Evolutionary conservation across 2,797 vertebrate species (phyloP), one percentile per base, ranked within the genome.

Genomic region (Sebastes cheni): DNA sequence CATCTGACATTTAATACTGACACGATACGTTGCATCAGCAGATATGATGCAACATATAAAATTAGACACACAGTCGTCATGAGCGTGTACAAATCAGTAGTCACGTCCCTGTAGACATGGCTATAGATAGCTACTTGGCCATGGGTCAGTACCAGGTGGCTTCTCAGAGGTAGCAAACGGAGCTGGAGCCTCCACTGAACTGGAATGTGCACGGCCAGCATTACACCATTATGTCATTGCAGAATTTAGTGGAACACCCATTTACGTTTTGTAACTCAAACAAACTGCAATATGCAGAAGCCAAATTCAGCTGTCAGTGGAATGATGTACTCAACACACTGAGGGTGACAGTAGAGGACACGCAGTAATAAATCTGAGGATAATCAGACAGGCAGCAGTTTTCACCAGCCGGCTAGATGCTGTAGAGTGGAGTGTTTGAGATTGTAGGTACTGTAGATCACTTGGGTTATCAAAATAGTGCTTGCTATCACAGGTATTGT

Each of bases 51-150:
- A 16, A 29, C 23, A 11, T 46, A 23, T 73, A 77, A 32, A 77
- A 80, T 50, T 71, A 84, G 78, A 82, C 66, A 67, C 70, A 56
- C 30, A 22, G 42, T 13, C 39, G 68, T 69, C 79, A 69, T 7
- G n/a, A 42, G 59, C 30, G 30, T 25, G 50, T 27, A 50, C 56
- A 30, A 67, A 84, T 78, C 61, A 25, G 64, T 56, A 25, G 64
- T 54, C 30, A 23, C 13, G 39, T 80, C 72, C 67, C 79, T n/a
- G 72, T 62, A 50, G 82, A 79, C 27, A 6, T 60, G 25, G 65
- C 84, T 88, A 88, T 86, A 81, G 77, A 91, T 92, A 88, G 86
- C 42, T 22, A 14, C 59, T 86, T 90, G 89, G 91, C 83, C 3
- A 29, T 16, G 56, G 56, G 29, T 83, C 58, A 20, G 58, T 13